Evolutionary conservation across 2,888 invertebrate genomes (phyloP), one percentile per base, ranked within the genome.

Genomic region (Nomada goodeniana): DNA sequence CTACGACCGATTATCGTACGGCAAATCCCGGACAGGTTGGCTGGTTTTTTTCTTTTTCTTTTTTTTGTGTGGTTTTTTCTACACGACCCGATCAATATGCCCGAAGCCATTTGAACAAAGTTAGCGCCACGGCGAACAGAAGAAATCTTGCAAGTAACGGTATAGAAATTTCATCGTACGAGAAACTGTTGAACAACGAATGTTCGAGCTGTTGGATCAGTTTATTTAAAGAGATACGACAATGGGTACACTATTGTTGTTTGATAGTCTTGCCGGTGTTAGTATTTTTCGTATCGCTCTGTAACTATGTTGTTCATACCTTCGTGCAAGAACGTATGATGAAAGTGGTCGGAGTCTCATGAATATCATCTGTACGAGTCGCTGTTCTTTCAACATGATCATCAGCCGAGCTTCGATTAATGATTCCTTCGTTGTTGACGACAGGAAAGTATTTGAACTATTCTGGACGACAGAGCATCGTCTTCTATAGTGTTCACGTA

Each of bases 31-130:
- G 53, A 60, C 78, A 10, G 23, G 60, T 7, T 64, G 36, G 53
- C 23, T 59, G 59, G 52, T n/a, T 73, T 44, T 9, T 44, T 15
- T 2, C 0, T 13, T 63, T n/a, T 73, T 44, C 4, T 44, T 15
- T 2, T 10, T 13, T 63, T 26, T 20, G 26, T 52, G 13, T 44
- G 2, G 2, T 47, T 47, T 47, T 2, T 47, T 47, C 10, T 15
- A 47, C 15, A 64, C n/a, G 29, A 52, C 26, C 55, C 79, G 64
- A 77, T 77, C 78, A 61, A 26, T 67, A 29, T 36, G 60, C 55
- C 61, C 44, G 53, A 47, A 47, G 20, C 61, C 18, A 36, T 63
- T 50, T n/a, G 11, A 20, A 11, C 23, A 60, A 36, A 55, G 23
- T 18, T 60, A 76, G 60, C 64, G 65, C 47, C 53, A 18, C 11